phyloP scores from a whole-genome alignment of 2,888 invertebrate genomes.

The Drosophila austrosaltans region DNA sequence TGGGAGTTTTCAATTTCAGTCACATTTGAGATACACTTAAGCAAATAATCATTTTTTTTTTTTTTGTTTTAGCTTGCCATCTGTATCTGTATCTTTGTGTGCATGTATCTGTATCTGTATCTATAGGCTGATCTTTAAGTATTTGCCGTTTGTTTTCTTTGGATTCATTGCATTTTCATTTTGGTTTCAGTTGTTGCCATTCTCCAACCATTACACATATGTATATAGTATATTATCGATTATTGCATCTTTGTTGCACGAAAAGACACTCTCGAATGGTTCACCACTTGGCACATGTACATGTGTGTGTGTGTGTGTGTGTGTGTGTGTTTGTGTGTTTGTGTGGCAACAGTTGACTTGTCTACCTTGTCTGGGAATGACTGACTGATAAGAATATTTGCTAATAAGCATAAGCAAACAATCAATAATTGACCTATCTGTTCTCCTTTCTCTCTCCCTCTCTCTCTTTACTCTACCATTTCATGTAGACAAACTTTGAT shows the following conservation, averaged over 20 bases:
- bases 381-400: slow-evolving; percentile 74
- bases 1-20: slow-evolving; percentile 68
- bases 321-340: slow-evolving; percentile 25
- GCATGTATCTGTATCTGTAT: slow-evolving; percentile 35
- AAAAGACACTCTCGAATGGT: slow-evolving; percentile 13
- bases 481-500: neutral
- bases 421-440: slow-evolving; percentile 37
- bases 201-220: slow-evolving; percentile 45
- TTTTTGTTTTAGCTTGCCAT: slow-evolving; percentile 49
- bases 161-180: slow-evolving; percentile 61
- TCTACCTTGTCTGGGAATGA: slow-evolving; percentile 14
- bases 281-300: slow-evolving; percentile 3
- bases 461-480: neutral
- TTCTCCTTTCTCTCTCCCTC: neutral
- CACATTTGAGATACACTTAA: slow-evolving; percentile 73
- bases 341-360: slow-evolving; percentile 20
- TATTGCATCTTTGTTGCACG: slow-evolving; percentile 62
- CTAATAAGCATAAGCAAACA: slow-evolving; percentile 71
- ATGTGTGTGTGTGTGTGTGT: too few species aligned
- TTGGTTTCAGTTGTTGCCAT: slow-evolving; percentile 22
- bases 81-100: slow-evolving; percentile 41
- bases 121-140: slow-evolving; percentile 28
- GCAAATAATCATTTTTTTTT: slow-evolving; percentile 61
- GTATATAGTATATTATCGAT: slow-evolving; percentile 67
- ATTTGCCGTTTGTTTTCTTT: slow-evolving; percentile 53